Base-by-base conservation (phyloP, 2,888 invertebrate genomes). In the Temnothorax unifasciatus region DNA sequence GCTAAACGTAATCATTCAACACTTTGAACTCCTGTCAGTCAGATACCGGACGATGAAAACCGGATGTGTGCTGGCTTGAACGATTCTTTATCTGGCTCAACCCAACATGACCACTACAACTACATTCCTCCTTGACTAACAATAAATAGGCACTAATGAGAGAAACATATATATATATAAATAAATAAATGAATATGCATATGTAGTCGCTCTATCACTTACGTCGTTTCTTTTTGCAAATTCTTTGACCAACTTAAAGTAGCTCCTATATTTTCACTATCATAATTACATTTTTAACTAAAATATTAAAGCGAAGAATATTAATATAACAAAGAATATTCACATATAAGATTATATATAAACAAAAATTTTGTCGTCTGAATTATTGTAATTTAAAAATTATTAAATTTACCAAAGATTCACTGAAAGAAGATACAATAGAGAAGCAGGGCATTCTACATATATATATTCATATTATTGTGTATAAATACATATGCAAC, bases 51-150 rank as follows among this genome's bases (percentile, higher is more conserved):
- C 90, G 91, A 92, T 91, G 88, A 91, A 92, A 29, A 29, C 29
- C 29, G 29, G 29, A 29, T 2, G 29, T 89, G 90, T 90, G 91
- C 90, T 91, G 91, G 89, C 90, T 90, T 90, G 90, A 92, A 92
- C 89, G 90, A 90, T 92, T 90, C 90, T 90, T 89, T 88, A 91
- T 91, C 89, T 90, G 91, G 92, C 93, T 93, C 91, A 88, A 92
- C 87, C 86, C 74, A 89, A 91, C 87, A 89, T 91, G 92, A 92
- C 91, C 92, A 92, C 88, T 92, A 93, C 90, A 90, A 93, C 92
- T 93, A 94, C 93, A 93, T 94, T 94, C 93, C 94, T 93, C 92
- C 92, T 92, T 92, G 90, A 93, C 88, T 93, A 93, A 93, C 92
- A 91, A 93, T 93, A 94, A 94, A 92, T 94, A 94, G 93, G 91